phyloP scores from a whole-genome alignment of 2,888 invertebrate species.

The Amiota communis region DNA sequence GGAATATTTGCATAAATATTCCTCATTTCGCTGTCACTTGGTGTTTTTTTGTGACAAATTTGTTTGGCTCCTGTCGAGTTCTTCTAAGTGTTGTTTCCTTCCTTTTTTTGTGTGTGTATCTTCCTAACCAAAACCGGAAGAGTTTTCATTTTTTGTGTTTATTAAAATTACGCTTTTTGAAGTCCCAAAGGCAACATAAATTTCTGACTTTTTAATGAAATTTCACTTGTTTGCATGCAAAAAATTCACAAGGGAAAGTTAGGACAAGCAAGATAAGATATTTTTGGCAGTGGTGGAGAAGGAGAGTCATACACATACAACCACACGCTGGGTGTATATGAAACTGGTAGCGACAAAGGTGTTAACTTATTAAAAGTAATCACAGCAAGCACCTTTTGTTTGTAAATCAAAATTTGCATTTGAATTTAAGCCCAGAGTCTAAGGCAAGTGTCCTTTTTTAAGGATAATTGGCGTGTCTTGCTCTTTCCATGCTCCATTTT shows the following conservation, averaged over 20 bases:
- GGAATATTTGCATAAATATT: slow-evolving; percentile 16
- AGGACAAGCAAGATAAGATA: background rate
- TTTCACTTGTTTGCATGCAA: slow-evolving; percentile 17
- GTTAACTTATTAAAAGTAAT: slow-evolving; percentile 23
- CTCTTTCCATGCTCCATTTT: background rate
- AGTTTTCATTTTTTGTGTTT: slow-evolving; percentile 6
- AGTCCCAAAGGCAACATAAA: slow-evolving; percentile 23
- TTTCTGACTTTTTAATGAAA: slow-evolving; percentile 26
- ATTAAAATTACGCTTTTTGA: slow-evolving; percentile 3
- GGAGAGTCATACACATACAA: no score
- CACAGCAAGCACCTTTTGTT: background rate
- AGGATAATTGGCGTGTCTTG: background rate
- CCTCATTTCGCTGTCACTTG: slow-evolving; percentile 10
- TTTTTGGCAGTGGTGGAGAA: background rate
- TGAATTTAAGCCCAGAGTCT: background rate
- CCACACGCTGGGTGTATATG: background rate
- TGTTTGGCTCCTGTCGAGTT: background rate
- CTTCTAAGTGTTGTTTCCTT: slow-evolving; percentile 1
- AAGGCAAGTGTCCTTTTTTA: background rate
- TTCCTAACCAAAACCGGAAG: background rate
- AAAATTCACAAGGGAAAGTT: slow-evolving; percentile 8
- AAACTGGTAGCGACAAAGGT: slow-evolving; percentile 12
- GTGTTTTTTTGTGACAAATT: slow-evolving; percentile 21
- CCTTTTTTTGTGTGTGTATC: background rate
- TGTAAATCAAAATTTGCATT: slow-evolving; percentile 8